These are phyloP conservation scores for Sphaerophoria taeniata DNA, from an alignment of 2,888 invertebrate genomes.

Conservation along the genomic window DNA sequence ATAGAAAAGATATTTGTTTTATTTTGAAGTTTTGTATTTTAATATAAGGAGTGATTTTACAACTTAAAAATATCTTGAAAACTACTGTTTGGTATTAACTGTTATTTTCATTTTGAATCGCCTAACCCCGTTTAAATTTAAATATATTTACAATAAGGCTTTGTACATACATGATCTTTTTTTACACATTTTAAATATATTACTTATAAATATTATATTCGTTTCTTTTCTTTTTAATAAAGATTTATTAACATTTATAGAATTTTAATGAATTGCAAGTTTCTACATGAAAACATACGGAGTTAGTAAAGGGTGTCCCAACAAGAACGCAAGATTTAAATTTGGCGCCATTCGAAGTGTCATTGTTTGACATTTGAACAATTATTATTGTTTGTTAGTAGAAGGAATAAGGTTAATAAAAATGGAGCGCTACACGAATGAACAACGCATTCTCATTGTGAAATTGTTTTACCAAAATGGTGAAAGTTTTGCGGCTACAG, in stretches of 20 bases:
- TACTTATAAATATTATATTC: conserved; percentile 42
- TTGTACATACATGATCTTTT: conserved; percentile 33
- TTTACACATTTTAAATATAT: too few species aligned
- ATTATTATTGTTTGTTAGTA: too few species aligned
- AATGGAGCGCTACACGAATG: too few species aligned
- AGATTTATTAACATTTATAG: conserved; percentile 63
- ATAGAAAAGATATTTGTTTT: conserved; percentile 29
- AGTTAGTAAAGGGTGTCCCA: too few species aligned
- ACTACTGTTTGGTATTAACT: conserved; percentile 33
- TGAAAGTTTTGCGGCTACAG: too few species aligned
- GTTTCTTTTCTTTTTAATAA: conserved; percentile 40
- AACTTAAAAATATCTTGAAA: conserved; percentile 38
- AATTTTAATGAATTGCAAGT: conserved; percentile 43
- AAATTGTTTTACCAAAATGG: too few species aligned
- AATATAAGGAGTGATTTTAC: conserved; percentile 12
- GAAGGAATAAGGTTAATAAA: too few species aligned
- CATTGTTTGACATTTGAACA: too few species aligned
- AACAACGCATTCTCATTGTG: too few species aligned
- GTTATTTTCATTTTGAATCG: not conserved
- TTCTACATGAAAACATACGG: conserved; percentile 13
- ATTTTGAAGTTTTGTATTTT: conserved; percentile 12
- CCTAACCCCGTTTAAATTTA: conserved; percentile 30
- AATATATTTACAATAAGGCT: conserved; percentile 16
- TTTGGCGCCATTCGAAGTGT: too few species aligned
- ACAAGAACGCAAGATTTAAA: too few species aligned